Conservation (phyloP, 2,797 vertebrate species). For the Cuniculus paca region DNA sequence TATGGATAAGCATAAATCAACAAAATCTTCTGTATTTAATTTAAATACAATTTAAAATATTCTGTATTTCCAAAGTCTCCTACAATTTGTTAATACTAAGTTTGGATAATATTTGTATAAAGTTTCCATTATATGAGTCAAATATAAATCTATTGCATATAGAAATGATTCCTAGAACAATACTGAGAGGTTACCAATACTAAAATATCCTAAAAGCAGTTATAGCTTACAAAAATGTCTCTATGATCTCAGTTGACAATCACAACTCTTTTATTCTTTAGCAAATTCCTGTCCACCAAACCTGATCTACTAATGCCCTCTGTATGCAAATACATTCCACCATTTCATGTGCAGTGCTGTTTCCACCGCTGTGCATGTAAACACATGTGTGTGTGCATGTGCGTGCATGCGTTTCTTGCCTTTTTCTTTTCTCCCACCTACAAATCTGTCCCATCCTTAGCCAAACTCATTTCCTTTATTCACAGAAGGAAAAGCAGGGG, state of each 20-base stretch:
- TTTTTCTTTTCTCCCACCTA: not conserved
- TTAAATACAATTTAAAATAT: not conserved
- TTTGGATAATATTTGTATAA: not conserved
- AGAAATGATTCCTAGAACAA: not conserved
- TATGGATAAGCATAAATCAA: not conserved
- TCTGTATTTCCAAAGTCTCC: not conserved
- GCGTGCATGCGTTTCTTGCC: not conserved
- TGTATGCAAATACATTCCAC: not conserved
- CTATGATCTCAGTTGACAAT: not conserved
- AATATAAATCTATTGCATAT: not conserved
- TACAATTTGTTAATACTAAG: not conserved
- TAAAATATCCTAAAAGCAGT: not conserved
- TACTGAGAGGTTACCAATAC: not conserved
- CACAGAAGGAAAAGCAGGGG: not conserved
- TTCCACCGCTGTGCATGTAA: not conserved
- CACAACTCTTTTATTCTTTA: not conserved
- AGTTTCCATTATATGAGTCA: not conserved
- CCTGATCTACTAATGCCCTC: not conserved
- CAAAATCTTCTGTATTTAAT: too few species aligned
- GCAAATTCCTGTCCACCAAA: not conserved
- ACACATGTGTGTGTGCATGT: not conserved
- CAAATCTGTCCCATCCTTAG: constrained; percentile 17
- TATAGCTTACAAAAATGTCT: not conserved
- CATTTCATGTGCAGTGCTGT: not conserved
- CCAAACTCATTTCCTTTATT: constrained; percentile 8